Base-by-base conservation (phyloP, 1,140 invertebrate genomes). In the Melipona quadrifasciata region DNA sequence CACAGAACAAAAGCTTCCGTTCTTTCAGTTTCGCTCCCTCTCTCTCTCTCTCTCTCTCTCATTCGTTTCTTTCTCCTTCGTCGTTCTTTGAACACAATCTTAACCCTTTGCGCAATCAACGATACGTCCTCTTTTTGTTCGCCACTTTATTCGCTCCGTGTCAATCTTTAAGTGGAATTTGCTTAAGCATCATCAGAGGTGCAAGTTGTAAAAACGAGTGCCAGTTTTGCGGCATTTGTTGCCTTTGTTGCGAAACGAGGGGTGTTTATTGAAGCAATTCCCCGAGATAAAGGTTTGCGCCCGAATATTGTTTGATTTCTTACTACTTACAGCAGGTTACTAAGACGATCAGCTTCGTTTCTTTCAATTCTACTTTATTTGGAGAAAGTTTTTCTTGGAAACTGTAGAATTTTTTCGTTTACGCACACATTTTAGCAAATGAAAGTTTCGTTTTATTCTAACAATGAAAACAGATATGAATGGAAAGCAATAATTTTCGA, bases 1-100 rank as follows among this genome's bases (percentile, higher is more conserved):
- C 88, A 85, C 77, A 84, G 89, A 93, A 93, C 88, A 92, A 93
- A 92, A 90, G 90, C 86, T 88, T 84, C 65, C 58, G 86, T 89
- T 82, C 85, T 83, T 85, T 82, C 65, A 24, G n/a, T 31, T 73
- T 34, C n/a, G n/a, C n/a, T n/a, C n/a, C n/a, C 74, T 79, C 31
- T 55, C 53, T 65, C 61, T 39, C 64, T 82, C 67, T 77, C 11
- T 8, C 24, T 79, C 65, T 24, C 34, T 34, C 19, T 19, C 71
- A 19, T 14, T 19, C 17, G 31, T 6, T 6, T n/a, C 11, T 27
- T 12, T 34, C 16, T 2, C 2, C 73, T 19, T 51, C n/a, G 16
- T 70, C 51, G 58, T 70, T 74, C 84, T 73, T 61, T 67, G 58
- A 47, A 70, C 80, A 51, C 80, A 76, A 82, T 88, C 51, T 84